Evolutionary conservation across 2,113 vertebrate genomes (phyloP).

Genomic region (Poecile atricapillus): DNA sequence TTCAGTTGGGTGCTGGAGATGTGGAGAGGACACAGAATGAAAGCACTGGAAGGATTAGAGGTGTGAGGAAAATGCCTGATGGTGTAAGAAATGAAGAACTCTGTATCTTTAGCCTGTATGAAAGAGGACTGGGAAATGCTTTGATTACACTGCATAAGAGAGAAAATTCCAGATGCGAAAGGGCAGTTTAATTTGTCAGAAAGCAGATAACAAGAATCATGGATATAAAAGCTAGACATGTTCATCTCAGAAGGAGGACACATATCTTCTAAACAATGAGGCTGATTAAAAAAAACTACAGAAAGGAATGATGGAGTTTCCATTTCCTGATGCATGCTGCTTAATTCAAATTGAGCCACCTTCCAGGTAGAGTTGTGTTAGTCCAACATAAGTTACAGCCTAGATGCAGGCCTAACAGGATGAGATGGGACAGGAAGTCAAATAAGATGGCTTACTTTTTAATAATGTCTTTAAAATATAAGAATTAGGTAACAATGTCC

Average conservation of each 20-base stretch:
- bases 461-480: background rate
- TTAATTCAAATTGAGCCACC: constrained; percentile 25
- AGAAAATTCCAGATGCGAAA: background rate
- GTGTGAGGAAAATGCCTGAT: background rate
- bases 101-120: background rate
- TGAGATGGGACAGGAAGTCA: background rate
- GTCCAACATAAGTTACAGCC: background rate
- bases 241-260: constrained; percentile 2
- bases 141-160: background rate
- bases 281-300: background rate
- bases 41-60: background rate
- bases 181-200: background rate
- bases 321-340: background rate
- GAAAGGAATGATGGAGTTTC: background rate
- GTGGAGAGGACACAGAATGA: background rate
- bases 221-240: background rate
- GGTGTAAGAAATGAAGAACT: background rate
- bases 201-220: constrained; percentile 7
- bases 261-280: background rate
- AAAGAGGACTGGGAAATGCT: background rate
- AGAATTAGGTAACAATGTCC: background rate
- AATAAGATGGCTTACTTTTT: background rate
- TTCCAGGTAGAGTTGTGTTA: background rate
- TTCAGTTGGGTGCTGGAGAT: background rate
- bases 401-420: background rate